Base-by-base conservation (phyloP, 2,113 vertebrate species). In the Urocynchramus pylzowi region DNA sequence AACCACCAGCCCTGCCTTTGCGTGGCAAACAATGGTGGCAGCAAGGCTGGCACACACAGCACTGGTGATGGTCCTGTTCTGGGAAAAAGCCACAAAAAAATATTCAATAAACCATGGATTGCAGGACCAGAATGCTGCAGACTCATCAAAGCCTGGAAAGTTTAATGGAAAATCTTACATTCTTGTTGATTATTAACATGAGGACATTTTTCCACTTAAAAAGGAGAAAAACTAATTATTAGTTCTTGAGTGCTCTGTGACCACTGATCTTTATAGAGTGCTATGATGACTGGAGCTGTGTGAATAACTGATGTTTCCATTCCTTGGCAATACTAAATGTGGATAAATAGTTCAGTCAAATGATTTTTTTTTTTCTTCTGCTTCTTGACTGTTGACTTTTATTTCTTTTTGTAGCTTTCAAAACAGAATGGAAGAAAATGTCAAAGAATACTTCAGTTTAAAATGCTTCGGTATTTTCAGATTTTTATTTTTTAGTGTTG, bases 211-310 rank as follows among this genome's bases (percentile, higher is more conserved):
- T 79, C 87, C 8, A 1, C 84, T 89, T 95, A 87, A 84, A 71
- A 95, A 67, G 71, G 69, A 85, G 63, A 63, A 93, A 92, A 93
- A 31, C 52, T 89, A 93, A 96, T 95, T 84, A 95, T 87, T 96
- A 93, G 61, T 85, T 95, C 89, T 64, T 61, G 84, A 94, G 65
- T 87, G n/a, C 44, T 87, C 56, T 82, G 77, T 93, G 80, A 84
- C 84, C 65, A 82, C 69, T 82, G 84, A 95, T 96, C 87, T 96
- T 95, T 95, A 91, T 87, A 73, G 81, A 94, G 89, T 89, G 69
- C 30, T 79, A 21, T 61, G 89, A 89, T 94, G 93, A 75, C 56
- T 95, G 56, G 64, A 94, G 73, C 89, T 95, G 56, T 78, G 89
- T 13, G 77, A 91, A 75, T 92, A 96, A 89, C 93, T 91, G 89